Conservation (phyloP, 2,113 vertebrate species). For the Microtus oregoni region DNA sequence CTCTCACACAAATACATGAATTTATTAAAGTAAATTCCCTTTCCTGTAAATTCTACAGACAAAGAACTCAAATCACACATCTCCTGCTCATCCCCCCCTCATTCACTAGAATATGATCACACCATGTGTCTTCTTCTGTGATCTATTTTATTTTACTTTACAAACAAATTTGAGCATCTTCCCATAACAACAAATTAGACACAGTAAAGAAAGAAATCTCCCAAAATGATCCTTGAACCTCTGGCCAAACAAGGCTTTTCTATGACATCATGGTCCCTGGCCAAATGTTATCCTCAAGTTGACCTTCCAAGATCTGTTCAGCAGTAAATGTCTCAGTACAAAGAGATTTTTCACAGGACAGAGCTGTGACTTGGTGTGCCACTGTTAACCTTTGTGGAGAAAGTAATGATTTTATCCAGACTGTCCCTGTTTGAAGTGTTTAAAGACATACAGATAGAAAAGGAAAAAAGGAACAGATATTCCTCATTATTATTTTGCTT, state of each 20-base stretch:
- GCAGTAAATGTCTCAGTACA: not conserved
- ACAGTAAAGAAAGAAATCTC: not conserved
- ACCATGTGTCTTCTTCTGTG: not conserved
- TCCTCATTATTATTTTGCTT: not conserved
- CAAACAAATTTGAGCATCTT: constrained; percentile 2
- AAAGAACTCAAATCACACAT: not conserved
- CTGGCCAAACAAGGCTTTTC: not conserved
- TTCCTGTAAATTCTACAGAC: constrained; percentile 9
- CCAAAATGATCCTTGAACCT: not conserved
- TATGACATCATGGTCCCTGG: not conserved
- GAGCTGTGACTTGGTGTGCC: not conserved
- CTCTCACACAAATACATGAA: not conserved
- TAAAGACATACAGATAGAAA: not conserved
- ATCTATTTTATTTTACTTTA: constrained; percentile 32
- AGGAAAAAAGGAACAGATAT: not conserved
- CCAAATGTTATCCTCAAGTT: not conserved
- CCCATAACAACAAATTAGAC: not conserved
- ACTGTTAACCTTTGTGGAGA: constrained; percentile 24
- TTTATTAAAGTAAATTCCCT: not conserved
- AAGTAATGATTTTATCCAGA: not conserved
- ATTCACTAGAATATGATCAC: not conserved
- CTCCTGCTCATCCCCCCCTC: not conserved
- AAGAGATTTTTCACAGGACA: constrained; percentile 17
- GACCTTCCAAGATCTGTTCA: not conserved
- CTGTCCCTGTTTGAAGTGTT: constrained; percentile 48